Evolutionary conservation across 2,888 invertebrate species (phyloP).

Genomic region (Leucania comma): DNA sequence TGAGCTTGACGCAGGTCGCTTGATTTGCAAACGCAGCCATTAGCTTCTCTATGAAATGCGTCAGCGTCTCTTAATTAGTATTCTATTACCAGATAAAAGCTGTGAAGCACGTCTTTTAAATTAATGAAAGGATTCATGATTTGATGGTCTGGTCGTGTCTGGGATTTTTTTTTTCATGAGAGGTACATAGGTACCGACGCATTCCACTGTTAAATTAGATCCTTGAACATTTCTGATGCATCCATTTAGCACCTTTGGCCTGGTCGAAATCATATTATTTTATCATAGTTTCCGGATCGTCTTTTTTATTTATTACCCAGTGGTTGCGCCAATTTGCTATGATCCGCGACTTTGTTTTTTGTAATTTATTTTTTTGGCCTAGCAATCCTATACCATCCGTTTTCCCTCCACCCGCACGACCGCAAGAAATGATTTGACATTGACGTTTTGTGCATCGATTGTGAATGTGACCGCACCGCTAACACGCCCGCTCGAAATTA

Average conservation of each 20-base stretch:
- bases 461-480: too few relatives aligned
- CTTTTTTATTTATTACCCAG: not conserved
- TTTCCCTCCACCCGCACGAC: too few relatives aligned
- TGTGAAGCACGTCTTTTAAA: slow-evolving; percentile 5
- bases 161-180: not conserved
- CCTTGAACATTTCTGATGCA: not conserved
- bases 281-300: not conserved
- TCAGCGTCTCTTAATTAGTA: slow-evolving; percentile 20
- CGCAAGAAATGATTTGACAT: too few relatives aligned
- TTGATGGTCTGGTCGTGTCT: not conserved
- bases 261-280: not conserved
- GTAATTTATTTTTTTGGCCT: too few relatives aligned
- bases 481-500: too few relatives aligned
- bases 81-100: slow-evolving; percentile 9
- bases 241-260: not conserved
- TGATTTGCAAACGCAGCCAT: slow-evolving; percentile 32
- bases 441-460: too few relatives aligned
- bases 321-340: too few relatives aligned
- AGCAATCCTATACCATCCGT: too few relatives aligned
- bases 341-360: too few relatives aligned
- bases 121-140: not conserved
- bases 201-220: not conserved
- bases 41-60: slow-evolving; percentile 26
- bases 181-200: not conserved
- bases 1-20: slow-evolving; percentile 38